Base-by-base conservation (phyloP, 1,140 invertebrate species). In the Vanessa atalanta region DNA sequence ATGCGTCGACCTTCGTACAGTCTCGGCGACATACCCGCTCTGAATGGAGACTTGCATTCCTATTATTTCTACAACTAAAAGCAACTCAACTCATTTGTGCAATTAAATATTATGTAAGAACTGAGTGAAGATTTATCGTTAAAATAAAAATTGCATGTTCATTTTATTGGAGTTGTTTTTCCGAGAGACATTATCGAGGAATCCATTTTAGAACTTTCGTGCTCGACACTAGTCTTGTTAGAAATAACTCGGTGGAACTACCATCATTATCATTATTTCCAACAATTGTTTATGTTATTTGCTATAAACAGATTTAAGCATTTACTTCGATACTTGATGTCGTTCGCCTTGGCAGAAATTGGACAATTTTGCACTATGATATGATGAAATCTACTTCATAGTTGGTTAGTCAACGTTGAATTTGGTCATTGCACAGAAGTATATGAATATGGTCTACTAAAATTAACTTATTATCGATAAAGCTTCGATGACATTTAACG, bases 81-180 rank as follows among this genome's bases (percentile, higher is more conserved):
- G 68, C 57, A 37, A 31, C 55, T 69, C 53, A 7, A 43, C 53
- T 13, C 68, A 70, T 70, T 70, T 63, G 68, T 63, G 47, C 68
- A 70, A 70, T 70, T 70, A 70, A 70, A 70, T 61, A 70, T 70
- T 70, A 63, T 63, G 23, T 47, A 61, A 12, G 13, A 23, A 61
- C n/a, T 23, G 16, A 26, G 48, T 31, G 68, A 70, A 63, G 55
- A 47, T 50, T 50, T 50, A 63, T 69, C 67, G 67, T 69, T 43
- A 61, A 47, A 63, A 70, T 70, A 70, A 61, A 48, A 61, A 70
- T 9, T 11, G 13, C 47, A 2, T 12, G 23, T 61, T 47, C 55
- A 4, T 70, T 70, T 69, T 69, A 60, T 60, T 20, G 20, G 43
- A 69, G 50, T 67, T 67, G 48, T 43, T 43, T 50, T 55, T 37